phyloP scores from a whole-genome alignment of 2,888 invertebrate species.

The Helicoverpa assulta region DNA sequence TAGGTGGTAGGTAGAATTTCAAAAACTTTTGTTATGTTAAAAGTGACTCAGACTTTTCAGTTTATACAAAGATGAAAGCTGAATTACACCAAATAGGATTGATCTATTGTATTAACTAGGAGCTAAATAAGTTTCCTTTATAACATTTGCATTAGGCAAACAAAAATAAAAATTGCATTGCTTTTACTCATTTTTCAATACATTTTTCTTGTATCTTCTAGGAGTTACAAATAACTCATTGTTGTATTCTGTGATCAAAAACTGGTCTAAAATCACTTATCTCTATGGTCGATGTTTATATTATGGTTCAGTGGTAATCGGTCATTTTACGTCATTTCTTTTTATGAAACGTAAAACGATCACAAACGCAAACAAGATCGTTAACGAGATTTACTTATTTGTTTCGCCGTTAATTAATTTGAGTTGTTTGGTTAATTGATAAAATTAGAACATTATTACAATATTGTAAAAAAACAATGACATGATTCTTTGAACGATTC shows the following conservation, averaged over 20 bases:
- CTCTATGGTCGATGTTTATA: constrained; percentile 8
- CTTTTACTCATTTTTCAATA: too few relatives aligned
- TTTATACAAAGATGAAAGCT: too few relatives aligned
- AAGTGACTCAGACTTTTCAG: too few relatives aligned
- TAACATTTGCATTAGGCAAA: too few relatives aligned
- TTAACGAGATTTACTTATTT: constrained; percentile 29
- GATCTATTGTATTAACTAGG: too few relatives aligned
- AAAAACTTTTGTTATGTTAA: too few relatives aligned
- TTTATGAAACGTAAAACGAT: constrained; percentile 7
- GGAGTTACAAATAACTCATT: background rate
- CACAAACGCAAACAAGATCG: background rate
- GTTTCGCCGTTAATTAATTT: background rate
- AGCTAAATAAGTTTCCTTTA: too few relatives aligned
- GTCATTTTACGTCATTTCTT: constrained; percentile 22
- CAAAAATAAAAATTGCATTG: too few relatives aligned
- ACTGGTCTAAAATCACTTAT: constrained; percentile 15
- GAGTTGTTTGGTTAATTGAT: background rate
- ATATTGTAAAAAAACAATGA: background rate
- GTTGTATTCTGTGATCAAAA: background rate
- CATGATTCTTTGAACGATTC: background rate
- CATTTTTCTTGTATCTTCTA: too few relatives aligned
- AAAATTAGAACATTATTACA: background rate
- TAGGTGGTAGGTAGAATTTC: too few relatives aligned
- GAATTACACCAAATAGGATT: too few relatives aligned
- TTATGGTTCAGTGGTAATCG: constrained; percentile 24